Base-by-base conservation (phyloP, 2,888 invertebrate genomes). In the Dichetophora obliterata region DNA sequence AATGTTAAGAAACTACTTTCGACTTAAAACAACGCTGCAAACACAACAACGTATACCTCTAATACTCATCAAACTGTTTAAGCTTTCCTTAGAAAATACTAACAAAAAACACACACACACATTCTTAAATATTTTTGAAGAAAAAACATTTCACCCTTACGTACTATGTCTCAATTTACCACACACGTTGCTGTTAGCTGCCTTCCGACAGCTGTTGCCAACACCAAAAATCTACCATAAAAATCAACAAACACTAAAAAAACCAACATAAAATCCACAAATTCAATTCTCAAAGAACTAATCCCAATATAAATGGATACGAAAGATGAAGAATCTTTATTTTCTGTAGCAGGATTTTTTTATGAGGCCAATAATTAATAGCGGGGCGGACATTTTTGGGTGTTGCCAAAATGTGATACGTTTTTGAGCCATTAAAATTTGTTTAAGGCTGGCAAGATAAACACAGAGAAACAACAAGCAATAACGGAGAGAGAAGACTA, bases 401-500 rank as follows among this genome's bases (percentile, higher is more conserved):
- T 65, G 65, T 54, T 74, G 65, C 74, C 73, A 50, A 74, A 74
- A 66, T 74, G 74, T 65, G 74, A 74, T 74, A 74, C 74, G 65
- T 37, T 66, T 74, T 61, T 54, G 54, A 54, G 65, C 11, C 66
- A 74, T 74, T 74, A 74, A 74, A 34, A 37, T 73, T 73, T 73
- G 48, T 24, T 52, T 66, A 22, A 43, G 43, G 66, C 19, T 69
- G 34, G 34, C 14, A 70, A 22, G 19, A 19, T 22, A 70, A 50
- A 24, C 48, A 52, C 37, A 11, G 43, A 9, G 14, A 68, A 43
- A 16, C 31, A 27, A 68, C n/a, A 22, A 24, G 43, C 11, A 48
- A 34, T 34, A 22, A 11, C 8, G 43, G 14, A 22, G 70, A 68
- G 48, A 68, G 8, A 54, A 34, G 24, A 1, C n/a, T 34, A 31